Base-by-base conservation (phyloP, 1,140 invertebrate genomes). In the Calephelis virginiensis region DNA sequence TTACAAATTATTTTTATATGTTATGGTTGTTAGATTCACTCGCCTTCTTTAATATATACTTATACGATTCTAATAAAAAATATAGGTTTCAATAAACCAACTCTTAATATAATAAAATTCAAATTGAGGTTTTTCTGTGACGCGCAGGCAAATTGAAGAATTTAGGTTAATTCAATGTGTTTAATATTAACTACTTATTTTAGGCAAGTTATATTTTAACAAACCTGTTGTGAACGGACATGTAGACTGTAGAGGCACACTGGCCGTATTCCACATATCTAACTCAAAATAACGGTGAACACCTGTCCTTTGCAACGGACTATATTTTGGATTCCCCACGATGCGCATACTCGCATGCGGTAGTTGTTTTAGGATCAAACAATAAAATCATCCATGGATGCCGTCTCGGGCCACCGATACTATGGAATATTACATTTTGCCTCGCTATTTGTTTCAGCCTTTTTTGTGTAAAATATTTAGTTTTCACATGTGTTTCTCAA, bases 281-380 rank as follows among this genome's bases (percentile, higher is more conserved):
- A 17, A 5, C 6, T 53, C 14, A 14, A 53, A 53, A 53, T 50
- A 14, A 17, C 7, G 13, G 0, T 13, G 13, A 50, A 50, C 14
- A 50, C 17, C 9, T 11, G 14, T 9, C 28, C 17, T 53, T 28
- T 53, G 6, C 17, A 8, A 14, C 10, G 13, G 14, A 53, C 50
- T 37, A 11, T 53, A 7, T 28, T 53, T 17, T 14, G 17, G 6
- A 53, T 53, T 53, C 1, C 50, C 3, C 9, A 53, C 50, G 14
- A 28, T 8, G 11, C 50, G 14, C 50, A 11, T 12, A 28, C 14
- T 37, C 50, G 14, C 50, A 11, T 12, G 50, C 50, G 17, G 10
- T 56, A 9, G 14, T 56, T 56, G 50, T 56, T 56, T 56, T 56
- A 37, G 14, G 17, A 56, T 56, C 37, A 56, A 56, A 56, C 50